Evolutionary conservation across 2,797 vertebrate species (phyloP), one percentile per base, ranked within the genome.

Genomic region (Pantherophis alleghaniensis): DNA sequence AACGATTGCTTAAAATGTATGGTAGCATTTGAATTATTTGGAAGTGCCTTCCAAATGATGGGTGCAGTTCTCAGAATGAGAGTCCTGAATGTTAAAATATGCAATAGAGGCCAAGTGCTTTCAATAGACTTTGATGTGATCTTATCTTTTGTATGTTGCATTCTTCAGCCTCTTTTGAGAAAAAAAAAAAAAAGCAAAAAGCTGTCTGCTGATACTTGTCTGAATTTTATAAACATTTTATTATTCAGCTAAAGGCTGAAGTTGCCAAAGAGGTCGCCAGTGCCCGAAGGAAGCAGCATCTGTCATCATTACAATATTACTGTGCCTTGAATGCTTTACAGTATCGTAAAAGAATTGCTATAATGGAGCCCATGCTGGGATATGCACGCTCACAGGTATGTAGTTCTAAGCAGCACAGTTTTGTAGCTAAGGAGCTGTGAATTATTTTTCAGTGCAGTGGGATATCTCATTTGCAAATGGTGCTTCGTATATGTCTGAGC

Each of bases 261-360:
- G 96, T 99, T 57, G 98, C 98, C 93, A 98, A 98, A 93, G 99
- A 99, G 97, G 99, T 99, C 95, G 99, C 99, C 0, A 98, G 98
- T 86, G 98, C 98, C 0, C 97, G 99, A 87, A 98, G 98, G 97
- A 99, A 99, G 95, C 99, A 99, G 97, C 99, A 99, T 95, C 98
- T 99, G 93, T 98, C 99, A 2, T 99, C 99, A 1, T 97, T 99
- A 94, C 99, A 99, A 93, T 99, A 99, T 96, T 99, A 99, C 96
- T 99, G 99, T 37, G 98, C 99, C 94, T 98, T 99, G 94, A 99
- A 99, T 0, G 99, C 99, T 2, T 98, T 99, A 94, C 99, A 99
- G 98, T 98, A 99, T 97, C 98, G 99, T 95, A 99, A 99, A 97
- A 98, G 98, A 93, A 97, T 98, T 26, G 99, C 99, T 53, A 99